These are phyloP conservation scores for Centrocercus urophasianus DNA, from an alignment of 2,113 vertebrate species.

Conservation along the genomic window DNA sequence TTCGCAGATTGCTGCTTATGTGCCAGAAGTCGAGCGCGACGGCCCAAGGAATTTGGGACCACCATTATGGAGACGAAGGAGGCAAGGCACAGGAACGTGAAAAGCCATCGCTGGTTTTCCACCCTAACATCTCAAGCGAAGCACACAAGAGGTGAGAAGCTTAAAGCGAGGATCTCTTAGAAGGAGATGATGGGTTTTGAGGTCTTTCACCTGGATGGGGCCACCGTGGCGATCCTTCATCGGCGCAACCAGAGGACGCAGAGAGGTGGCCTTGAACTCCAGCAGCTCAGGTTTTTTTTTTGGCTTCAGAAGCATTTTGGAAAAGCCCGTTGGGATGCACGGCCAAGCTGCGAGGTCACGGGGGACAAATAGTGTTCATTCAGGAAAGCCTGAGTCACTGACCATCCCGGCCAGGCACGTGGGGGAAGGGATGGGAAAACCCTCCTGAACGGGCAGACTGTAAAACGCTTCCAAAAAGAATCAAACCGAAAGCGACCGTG, in stretches of 20 bases:
- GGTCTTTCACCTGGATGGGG: background rate
- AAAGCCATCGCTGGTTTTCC: background rate
- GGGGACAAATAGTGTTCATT: background rate
- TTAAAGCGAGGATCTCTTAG: background rate
- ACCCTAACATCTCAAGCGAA: background rate
- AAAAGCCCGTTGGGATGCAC: background rate
- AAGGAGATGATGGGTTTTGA: background rate
- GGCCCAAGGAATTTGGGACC: background rate
- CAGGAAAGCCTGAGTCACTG: background rate
- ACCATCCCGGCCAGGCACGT: background rate
- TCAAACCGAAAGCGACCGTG: background rate
- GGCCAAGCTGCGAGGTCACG: background rate
- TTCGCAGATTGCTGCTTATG: background rate
- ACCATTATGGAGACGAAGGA: background rate
- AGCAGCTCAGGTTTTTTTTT: background rate
- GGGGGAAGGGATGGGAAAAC: background rate
- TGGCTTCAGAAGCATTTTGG: background rate
- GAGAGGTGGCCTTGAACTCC: background rate
- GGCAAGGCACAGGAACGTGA: background rate
- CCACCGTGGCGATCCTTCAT: too few relatives aligned
- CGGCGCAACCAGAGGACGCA: accelerated
- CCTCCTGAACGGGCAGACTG: background rate
- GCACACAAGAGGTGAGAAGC: background rate
- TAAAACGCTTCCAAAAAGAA: background rate
- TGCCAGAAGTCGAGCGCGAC: background rate